phyloP scores from a whole-genome alignment of 2,888 invertebrate species.

The Odontocolon sp. region DNA sequence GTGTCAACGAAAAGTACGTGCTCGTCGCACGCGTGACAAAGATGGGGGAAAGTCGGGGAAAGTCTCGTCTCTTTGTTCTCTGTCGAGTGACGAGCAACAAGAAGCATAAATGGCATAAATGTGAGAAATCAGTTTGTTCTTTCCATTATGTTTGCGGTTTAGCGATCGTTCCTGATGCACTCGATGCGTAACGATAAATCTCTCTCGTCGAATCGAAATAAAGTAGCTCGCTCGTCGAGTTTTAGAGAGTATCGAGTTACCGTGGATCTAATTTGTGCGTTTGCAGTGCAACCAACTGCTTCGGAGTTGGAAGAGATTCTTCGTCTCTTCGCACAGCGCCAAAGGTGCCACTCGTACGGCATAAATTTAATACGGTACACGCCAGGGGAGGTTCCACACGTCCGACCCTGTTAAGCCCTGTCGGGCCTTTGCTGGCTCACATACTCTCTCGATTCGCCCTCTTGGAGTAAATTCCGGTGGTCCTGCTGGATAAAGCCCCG shows the following conservation, averaged over 20 bases:
- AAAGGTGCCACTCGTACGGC: constrained; percentile 70
- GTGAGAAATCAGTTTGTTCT: neutral
- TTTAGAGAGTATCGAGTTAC: too few species aligned
- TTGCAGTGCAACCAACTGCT: neutral
- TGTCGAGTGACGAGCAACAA: constrained; percentile 28
- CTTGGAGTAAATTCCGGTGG: constrained; percentile 38
- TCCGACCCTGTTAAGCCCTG: constrained; percentile 71
- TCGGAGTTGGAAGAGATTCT: constrained; percentile 28
- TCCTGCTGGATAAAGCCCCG: constrained; percentile 37
- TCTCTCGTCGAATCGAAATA: too few species aligned
- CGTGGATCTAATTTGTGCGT: too few species aligned
- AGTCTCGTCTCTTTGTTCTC: constrained; percentile 11
- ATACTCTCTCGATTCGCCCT: constrained; percentile 51
- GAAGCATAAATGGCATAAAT: neutral
- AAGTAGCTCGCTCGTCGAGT: too few species aligned
- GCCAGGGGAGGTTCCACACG: constrained; percentile 75
- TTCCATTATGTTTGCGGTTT: too few species aligned
- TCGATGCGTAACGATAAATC: too few species aligned
- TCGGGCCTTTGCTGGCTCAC: constrained; percentile 31
- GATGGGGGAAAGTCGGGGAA: neutral
- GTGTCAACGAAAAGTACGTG: constrained; percentile 15
- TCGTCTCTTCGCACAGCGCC: constrained; percentile 34
- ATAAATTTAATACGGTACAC: constrained; percentile 76
- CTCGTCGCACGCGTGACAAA: neutral
- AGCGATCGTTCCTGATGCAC: too few species aligned